These are phyloP conservation scores for Aleiodes sp. DNA, from an alignment of 1,140 invertebrate species.

Conservation along the genomic window DNA sequence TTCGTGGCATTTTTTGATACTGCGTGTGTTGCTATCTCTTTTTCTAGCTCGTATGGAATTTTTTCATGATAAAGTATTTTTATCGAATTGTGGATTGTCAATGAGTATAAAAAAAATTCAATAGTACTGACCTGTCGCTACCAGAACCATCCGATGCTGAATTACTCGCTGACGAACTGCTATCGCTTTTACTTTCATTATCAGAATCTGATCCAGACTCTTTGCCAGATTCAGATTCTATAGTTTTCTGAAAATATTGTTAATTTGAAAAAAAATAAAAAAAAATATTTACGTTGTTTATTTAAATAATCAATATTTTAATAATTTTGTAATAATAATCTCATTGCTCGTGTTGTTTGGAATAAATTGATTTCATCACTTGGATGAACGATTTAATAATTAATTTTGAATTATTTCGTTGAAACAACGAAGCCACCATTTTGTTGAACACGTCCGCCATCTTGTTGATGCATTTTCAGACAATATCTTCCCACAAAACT, in stretches of 20 bases:
- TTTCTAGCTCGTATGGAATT: background rate
- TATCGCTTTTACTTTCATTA: slow-evolving; percentile 71
- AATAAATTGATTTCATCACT: slow-evolving; percentile 42
- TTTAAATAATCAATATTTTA: slow-evolving; percentile 4
- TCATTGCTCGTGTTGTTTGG: slow-evolving; percentile 48
- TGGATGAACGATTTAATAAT: background rate
- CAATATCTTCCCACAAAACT: background rate
- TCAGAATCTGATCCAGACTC: slow-evolving; percentile 74
- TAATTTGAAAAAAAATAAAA: slow-evolving; percentile 33
- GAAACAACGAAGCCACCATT: slow-evolving; percentile 41
- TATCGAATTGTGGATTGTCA: background rate
- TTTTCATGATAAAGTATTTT: background rate
- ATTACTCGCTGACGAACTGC: slow-evolving; percentile 69
- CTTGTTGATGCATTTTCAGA: slow-evolving; percentile 34
- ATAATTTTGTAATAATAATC: background rate
- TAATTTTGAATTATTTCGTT: background rate
- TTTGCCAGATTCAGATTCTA: slow-evolving; percentile 72
- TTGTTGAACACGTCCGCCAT: slow-evolving; percentile 46
- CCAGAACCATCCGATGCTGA: slow-evolving; percentile 68
- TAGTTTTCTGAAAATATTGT: slow-evolving; percentile 69
- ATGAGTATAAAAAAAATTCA: too few relatives aligned
- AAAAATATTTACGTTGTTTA: background rate
- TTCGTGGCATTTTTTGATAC: background rate
- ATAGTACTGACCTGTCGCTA: slow-evolving; percentile 70
- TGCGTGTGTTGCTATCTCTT: background rate